phyloP scores from a whole-genome alignment of 2,888 invertebrate species.

The Oxycera nigricornis region DNA sequence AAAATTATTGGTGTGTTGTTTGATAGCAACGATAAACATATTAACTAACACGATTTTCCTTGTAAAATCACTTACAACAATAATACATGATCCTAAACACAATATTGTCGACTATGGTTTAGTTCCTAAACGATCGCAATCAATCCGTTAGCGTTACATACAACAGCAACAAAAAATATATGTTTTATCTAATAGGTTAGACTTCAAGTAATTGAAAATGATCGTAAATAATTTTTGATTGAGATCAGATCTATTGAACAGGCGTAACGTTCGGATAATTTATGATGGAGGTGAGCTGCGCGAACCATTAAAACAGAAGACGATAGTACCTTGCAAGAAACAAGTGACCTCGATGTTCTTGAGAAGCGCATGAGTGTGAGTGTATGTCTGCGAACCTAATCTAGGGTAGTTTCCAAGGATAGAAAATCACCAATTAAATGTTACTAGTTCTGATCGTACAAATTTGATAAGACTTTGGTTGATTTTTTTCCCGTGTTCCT shows the following conservation, averaged over 20 bases:
- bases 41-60: no score
- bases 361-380: not conserved
- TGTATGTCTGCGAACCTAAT: not conserved
- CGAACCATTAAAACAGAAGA: not conserved
- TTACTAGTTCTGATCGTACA: slow-evolving; percentile 40
- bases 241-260: slow-evolving; percentile 47
- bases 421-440: slow-evolving; percentile 44
- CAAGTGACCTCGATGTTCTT: not conserved
- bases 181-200: slow-evolving; percentile 41
- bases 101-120: no score
- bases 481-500: not conserved
- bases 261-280: slow-evolving; percentile 46
- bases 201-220: slow-evolving; percentile 46
- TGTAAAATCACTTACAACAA: no score
- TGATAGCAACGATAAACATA: no score
- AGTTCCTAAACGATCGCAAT: no score
- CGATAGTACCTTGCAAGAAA: not conserved
- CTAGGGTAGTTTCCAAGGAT: not conserved
- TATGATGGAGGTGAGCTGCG: slow-evolving; percentile 38
- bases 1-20: no score
- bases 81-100: no score
- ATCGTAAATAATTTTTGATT: slow-evolving; percentile 47
- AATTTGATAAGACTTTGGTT: slow-evolving; percentile 41
- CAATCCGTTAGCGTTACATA: no score
- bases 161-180: slow-evolving; percentile 2